Conservation (phyloP, 2,888 invertebrate genomes). For the Drosophila lutescens region DNA sequence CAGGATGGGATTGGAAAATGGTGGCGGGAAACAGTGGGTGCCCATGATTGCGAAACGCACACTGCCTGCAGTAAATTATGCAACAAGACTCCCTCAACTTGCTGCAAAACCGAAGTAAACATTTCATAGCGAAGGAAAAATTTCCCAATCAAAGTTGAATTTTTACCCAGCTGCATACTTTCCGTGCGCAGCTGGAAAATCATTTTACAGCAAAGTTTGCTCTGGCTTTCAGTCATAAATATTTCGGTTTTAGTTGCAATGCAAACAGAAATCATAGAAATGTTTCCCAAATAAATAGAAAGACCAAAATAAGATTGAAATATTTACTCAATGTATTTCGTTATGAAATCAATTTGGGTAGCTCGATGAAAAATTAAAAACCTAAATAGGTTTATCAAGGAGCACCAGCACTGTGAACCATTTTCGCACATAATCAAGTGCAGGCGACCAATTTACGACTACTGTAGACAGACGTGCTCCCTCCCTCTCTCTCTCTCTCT, state of each 20-base stretch:
- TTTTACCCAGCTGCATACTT: constrained; percentile 34
- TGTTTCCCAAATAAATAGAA: background rate
- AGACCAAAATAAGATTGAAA: background rate
- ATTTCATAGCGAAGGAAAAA: constrained; percentile 9
- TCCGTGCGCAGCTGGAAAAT: constrained; percentile 17
- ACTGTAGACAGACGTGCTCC: constrained; percentile 13
- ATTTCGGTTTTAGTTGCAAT: constrained; percentile 7
- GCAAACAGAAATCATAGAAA: constrained; percentile 1
- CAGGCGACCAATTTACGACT: constrained; percentile 56
- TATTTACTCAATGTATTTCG: background rate
- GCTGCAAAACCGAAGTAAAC: background rate
- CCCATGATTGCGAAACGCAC: constrained; percentile 37
- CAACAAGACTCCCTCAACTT: constrained; percentile 21
- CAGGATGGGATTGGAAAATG: constrained; percentile 14
- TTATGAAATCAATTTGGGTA: background rate
- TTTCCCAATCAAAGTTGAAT: constrained; percentile 27
- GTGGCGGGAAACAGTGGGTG: constrained; percentile 3
- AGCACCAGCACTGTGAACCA: constrained; percentile 41
- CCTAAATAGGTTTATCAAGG: constrained; percentile 40
- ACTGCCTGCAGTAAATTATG: constrained; percentile 44
- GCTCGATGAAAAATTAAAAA: constrained; percentile 20
- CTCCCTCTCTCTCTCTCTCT: background rate
- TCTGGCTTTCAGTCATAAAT: background rate
- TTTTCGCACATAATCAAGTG: constrained; percentile 59
- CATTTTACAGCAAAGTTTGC: background rate